Evolutionary conservation across 2,113 vertebrate species (phyloP).

Genomic region (Dermatemys mawii): DNA sequence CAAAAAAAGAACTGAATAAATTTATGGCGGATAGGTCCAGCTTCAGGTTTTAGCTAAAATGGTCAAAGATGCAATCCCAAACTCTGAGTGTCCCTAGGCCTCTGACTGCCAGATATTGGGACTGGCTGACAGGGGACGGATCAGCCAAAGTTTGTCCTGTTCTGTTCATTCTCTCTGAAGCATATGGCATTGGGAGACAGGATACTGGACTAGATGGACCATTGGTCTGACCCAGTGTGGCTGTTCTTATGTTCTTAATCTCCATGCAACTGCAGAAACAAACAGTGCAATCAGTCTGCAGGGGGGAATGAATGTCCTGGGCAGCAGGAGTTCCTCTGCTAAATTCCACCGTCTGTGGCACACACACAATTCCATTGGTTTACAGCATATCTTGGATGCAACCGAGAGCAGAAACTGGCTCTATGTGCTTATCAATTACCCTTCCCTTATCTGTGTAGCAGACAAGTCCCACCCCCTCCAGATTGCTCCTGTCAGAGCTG

Average conservation of each 20-base stretch:
- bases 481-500: rapidly evolving
- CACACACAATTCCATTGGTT: not conserved
- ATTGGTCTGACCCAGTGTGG: not conserved
- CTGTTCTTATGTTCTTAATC: too few species aligned
- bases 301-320: not conserved
- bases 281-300: not conserved
- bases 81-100: not conserved
- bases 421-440: not conserved
- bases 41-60: not conserved
- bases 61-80: not conserved
- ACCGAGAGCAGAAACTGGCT: not conserved
- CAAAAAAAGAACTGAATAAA: not conserved
- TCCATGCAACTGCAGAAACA: not conserved
- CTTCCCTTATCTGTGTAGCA: rapidly evolving
- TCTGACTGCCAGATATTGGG: too few species aligned
- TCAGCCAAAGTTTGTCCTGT: too few species aligned
- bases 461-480: not conserved
- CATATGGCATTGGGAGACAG: too few species aligned
- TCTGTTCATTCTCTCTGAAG: too few species aligned
- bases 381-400: rapidly evolving
- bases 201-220: too few species aligned
- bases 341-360: not conserved
- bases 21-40: not conserved
- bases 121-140: too few species aligned
- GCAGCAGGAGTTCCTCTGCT: not conserved